Base-by-base conservation (phyloP, 2,113 vertebrate genomes). In the Syrmaticus mikado region DNA sequence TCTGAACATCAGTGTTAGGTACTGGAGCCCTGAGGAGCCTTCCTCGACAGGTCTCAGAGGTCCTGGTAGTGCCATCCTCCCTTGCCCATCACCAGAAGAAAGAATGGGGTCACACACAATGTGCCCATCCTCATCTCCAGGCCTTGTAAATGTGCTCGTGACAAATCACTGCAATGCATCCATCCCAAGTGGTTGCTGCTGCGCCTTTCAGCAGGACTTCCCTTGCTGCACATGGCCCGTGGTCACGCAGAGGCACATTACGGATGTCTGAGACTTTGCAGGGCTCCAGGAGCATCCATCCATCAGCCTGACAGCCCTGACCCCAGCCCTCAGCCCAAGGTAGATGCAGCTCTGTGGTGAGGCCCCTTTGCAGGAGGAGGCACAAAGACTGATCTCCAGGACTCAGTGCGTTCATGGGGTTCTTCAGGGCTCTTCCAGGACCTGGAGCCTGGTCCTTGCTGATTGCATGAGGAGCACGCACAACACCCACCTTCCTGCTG, bases 201-300 rank as follows among this genome's bases (percentile, higher is more conserved):
- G 61, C 5, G 30, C 36, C 25, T 65, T 48, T 30, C 58, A 76
- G 40, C 52, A 38, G 74, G 50, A 30, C 21, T 6, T 13, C 6
- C 38, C 38, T 15, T 22, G 13, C 43, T n/a, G 28, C 48, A 13
- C 2, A 0, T 11, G 50, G 43, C 50, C n/a, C 88, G 41, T 18
- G 1, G 0, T 3, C 25, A 40, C 25, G 36, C 17, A n/a, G 28
- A 38, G n/a, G 22, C 19, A 62, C 18, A 1, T 19, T 1, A 0
- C 0, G 0, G 24, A 20, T 40, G 27, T 24, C 8, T 7, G 15
- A n/a, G 34, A n/a, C 30, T 48, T 32, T 36, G 28, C 36, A 57
- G 41, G 4, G 14, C 8, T 93, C 61, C 57, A 78, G 41, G 34
- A 75, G 13, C 34, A 40, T 11, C 73, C 2, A 1, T 18, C 41